Percentiles rank a stretch among this genome's conserved stretches.
These are phyloP conservation scores for Rhea pennata DNA, from an alignment of 2,113 vertebrate species.

Conservation along the genomic window DNA sequence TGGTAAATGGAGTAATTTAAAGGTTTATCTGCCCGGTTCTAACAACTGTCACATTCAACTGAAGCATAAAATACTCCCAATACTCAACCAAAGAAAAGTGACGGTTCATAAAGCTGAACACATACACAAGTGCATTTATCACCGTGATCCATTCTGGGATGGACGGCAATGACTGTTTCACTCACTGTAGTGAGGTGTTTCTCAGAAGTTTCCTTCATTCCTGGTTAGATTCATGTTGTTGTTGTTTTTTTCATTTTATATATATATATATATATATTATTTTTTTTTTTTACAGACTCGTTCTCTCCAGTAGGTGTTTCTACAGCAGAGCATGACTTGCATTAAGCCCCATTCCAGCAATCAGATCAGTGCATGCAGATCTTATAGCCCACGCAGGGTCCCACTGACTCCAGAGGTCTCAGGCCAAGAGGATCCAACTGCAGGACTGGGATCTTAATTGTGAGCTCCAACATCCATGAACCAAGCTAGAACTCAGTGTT, in stretches of 20 bases:
- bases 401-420: neutral
- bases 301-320: neutral
- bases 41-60: neutral
- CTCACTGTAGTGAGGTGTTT: neutral
- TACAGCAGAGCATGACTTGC: neutral
- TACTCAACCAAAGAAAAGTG: neutral
- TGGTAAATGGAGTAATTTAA: neutral
- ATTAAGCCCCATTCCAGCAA: neutral
- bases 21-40: neutral
- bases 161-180: neutral
- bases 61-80: neutral
- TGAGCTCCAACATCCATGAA: neutral
- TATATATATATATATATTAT: neutral
- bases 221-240: neutral
- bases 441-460: neutral
- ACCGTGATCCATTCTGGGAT: neutral
- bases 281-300: neutral
- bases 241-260: neutral
- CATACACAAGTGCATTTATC: neutral
- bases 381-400: neutral
- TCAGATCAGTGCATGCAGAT: neutral
- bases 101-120: neutral
- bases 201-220: slow-evolving; percentile 30
- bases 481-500: neutral
- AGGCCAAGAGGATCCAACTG: neutral